Conservation (phyloP, 2,797 vertebrate species). For the Fistularia commersonii region DNA sequence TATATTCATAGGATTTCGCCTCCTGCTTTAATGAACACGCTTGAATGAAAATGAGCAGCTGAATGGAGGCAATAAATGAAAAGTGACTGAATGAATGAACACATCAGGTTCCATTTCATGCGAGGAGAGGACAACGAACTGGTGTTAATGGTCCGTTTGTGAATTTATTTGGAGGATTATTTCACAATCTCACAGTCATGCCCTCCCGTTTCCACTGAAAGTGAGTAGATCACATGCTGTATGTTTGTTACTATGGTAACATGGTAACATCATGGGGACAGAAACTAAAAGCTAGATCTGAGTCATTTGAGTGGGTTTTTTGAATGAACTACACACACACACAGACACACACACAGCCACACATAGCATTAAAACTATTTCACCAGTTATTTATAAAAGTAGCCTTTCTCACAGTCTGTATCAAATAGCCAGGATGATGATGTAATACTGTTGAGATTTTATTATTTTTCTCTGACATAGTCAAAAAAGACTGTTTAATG, state of each 20-base stretch:
- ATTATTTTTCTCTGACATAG: too few species aligned
- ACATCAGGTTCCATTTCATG: conserved; percentile 9
- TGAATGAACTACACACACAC: too few species aligned
- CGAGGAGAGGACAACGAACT: not conserved
- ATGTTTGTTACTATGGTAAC: conserved; percentile 20
- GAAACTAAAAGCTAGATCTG: not conserved
- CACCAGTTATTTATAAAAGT: too few species aligned
- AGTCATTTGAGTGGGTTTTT: not conserved
- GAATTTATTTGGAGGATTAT: too few species aligned
- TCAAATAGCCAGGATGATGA: too few species aligned
- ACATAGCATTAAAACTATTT: too few species aligned
- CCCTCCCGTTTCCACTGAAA: conserved; percentile 6
- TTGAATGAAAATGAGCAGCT: conserved; percentile 57
- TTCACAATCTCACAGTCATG: not conserved
- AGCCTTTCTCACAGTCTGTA: too few species aligned
- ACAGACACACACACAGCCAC: too few species aligned
- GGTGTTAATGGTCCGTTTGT: not conserved
- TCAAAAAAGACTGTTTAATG: too few species aligned
- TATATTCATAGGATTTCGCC: conserved; percentile 41
- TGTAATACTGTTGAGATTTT: too few species aligned
- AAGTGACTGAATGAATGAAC: conserved; percentile 19
- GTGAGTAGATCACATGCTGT: conserved; percentile 11
- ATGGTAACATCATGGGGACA: not conserved
- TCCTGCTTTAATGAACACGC: conserved; percentile 34
- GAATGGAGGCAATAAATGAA: conserved; percentile 47